Conservation (phyloP, 2,888 invertebrate species). For the Heliconius ethilla region DNA sequence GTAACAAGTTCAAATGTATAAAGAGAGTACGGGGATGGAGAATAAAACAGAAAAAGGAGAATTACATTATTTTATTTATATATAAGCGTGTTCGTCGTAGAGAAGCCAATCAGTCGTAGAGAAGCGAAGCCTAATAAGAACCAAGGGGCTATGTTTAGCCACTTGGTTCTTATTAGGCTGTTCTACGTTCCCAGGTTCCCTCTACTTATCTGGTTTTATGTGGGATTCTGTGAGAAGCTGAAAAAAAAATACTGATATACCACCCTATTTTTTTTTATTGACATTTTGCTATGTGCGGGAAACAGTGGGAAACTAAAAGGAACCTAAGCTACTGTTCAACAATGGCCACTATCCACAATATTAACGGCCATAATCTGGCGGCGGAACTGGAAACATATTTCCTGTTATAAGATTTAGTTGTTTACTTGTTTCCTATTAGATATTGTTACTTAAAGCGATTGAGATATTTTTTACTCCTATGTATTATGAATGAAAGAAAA, state of each 20-base stretch:
- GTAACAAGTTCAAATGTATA: not conserved
- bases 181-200: too few species aligned
- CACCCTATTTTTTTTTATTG: not conserved
- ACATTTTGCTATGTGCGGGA: not conserved
- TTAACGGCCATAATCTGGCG: not conserved
- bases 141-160: too few species aligned
- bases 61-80: too few species aligned
- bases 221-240: too few species aligned
- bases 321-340: not conserved
- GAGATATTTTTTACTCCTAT: not conserved
- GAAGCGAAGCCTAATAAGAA: too few species aligned
- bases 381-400: constrained; percentile 16
- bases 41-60: too few species aligned
- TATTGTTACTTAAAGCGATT: constrained; percentile 11
- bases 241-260: too few species aligned
- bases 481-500: not conserved
- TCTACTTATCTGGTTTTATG: too few species aligned
- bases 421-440: not conserved
- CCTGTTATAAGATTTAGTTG: not conserved
- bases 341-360: not conserved
- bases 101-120: too few species aligned
- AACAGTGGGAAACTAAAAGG: not conserved
- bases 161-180: too few species aligned
- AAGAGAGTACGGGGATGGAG: too few species aligned
- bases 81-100: too few species aligned